Percentiles rank a stretch among this genome's conserved stretches.
phyloP scores from a whole-genome alignment of 2,797 vertebrate species.

The Gymnothorax javanicus region DNA sequence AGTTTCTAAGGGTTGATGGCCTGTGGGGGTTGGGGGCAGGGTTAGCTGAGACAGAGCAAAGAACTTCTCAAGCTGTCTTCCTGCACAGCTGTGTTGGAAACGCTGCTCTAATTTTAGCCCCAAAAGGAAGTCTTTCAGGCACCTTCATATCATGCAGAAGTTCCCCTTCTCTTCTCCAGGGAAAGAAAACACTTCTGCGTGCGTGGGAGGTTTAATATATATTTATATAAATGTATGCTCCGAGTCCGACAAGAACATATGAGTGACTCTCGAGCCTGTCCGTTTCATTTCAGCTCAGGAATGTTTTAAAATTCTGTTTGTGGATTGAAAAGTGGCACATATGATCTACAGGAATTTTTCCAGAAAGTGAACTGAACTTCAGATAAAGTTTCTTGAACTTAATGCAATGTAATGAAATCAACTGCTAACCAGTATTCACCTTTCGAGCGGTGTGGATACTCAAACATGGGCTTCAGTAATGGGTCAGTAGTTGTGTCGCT shows the following conservation, averaged over 20 bases:
- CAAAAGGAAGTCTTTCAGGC: constrained; percentile 43
- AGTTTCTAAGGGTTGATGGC: background rate
- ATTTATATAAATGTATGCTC: background rate
- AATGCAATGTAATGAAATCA: background rate
- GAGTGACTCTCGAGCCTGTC: background rate
- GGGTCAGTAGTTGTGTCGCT: too few species aligned
- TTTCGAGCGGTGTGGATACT: background rate
- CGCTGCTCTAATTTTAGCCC: constrained; percentile 40
- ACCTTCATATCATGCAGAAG: background rate
- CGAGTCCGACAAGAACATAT: background rate
- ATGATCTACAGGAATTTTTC: background rate
- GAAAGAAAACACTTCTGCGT: background rate
- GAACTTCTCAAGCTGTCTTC: constrained; percentile 27
- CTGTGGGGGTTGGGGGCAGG: constrained; percentile 1
- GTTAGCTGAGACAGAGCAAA: constrained; percentile 56
- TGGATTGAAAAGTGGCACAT: background rate
- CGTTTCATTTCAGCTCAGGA: background rate
- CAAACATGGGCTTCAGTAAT: background rate
- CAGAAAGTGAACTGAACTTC: background rate
- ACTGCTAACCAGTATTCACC: background rate
- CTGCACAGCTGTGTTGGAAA: constrained; percentile 53
- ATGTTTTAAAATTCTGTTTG: background rate
- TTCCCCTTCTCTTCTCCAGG: background rate
- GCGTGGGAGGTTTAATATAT: too few species aligned
- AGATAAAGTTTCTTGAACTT: background rate